These are phyloP conservation scores for Cephalotes varians DNA, from an alignment of 2,888 invertebrate genomes.

Conservation along the genomic window DNA sequence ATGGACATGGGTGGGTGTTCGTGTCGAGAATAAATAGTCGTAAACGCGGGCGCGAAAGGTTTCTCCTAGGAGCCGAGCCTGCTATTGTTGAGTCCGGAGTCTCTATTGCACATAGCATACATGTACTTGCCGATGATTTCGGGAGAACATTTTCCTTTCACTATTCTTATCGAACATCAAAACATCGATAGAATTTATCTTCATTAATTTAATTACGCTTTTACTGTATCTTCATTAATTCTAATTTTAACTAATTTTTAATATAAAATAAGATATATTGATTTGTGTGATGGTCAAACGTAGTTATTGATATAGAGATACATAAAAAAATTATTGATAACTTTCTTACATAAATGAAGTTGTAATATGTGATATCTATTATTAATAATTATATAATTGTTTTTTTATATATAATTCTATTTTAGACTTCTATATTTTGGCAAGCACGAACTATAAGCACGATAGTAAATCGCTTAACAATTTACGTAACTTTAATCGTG, in stretches of 20 bases:
- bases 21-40: conserved; percentile 79
- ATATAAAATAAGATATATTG: neutral
- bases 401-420: neutral
- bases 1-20: conserved; percentile 53
- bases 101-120: conserved; percentile 57
- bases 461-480: neutral
- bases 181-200: neutral
- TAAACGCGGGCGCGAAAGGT: conserved; percentile 81
- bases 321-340: neutral
- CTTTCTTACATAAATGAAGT: neutral
- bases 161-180: conserved; percentile 15
- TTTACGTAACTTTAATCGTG: conserved; percentile 4
- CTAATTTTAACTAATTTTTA: neutral
- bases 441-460: neutral
- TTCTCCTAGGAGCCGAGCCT: conserved; percentile 74
- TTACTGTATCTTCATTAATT: neutral
- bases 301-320: neutral
- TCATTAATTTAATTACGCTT: neutral
- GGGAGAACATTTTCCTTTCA: conserved; percentile 34
- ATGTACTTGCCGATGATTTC: conserved; percentile 67
- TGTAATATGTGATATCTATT: too few species aligned
- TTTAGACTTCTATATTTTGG: neutral
- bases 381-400: neutral
- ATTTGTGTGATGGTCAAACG: neutral
- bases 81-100: conserved; percentile 77